Conservation (phyloP, 2,888 invertebrate species). For the Eupithecia vulgata region DNA sequence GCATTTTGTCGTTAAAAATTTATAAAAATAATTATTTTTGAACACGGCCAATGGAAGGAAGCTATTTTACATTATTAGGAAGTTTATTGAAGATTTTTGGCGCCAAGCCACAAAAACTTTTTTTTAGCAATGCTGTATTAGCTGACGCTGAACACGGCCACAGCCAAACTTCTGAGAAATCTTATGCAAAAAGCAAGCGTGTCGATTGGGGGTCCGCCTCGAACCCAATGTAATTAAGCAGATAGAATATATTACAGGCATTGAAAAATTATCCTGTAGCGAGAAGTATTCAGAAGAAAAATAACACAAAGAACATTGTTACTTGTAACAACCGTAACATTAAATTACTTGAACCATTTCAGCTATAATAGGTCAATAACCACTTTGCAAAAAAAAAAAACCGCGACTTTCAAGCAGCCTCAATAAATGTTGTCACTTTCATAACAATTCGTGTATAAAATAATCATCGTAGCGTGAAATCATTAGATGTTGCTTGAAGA, state of each 20-base stretch:
- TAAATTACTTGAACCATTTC: constrained; percentile 3
- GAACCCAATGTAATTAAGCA: not conserved
- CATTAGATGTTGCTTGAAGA: constrained; percentile 44
- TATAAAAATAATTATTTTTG: too few species aligned
- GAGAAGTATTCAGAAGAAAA: not conserved
- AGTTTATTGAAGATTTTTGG: too few species aligned
- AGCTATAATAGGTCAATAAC: not conserved
- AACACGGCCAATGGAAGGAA: too few species aligned
- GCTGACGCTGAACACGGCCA: too few species aligned
- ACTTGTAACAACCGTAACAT: not conserved
- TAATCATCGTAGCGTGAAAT: constrained; percentile 45
- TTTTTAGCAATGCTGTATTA: too few species aligned
- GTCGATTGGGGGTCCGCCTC: too few species aligned
- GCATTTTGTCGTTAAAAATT: too few species aligned
- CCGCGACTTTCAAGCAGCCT: constrained; percentile 19
- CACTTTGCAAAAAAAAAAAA: constrained; percentile 6
- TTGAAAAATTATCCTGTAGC: too few species aligned
- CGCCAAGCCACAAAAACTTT: too few species aligned
- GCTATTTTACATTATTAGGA: too few species aligned
- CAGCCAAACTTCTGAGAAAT: too few species aligned
- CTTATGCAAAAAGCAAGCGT: too few species aligned
- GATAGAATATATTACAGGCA: not conserved
- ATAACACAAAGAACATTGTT: not conserved
- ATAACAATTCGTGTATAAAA: constrained; percentile 39
- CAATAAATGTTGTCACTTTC: constrained; percentile 41